Conservation (phyloP, 1,140 invertebrate species). For the Papilio machaon region DNA sequence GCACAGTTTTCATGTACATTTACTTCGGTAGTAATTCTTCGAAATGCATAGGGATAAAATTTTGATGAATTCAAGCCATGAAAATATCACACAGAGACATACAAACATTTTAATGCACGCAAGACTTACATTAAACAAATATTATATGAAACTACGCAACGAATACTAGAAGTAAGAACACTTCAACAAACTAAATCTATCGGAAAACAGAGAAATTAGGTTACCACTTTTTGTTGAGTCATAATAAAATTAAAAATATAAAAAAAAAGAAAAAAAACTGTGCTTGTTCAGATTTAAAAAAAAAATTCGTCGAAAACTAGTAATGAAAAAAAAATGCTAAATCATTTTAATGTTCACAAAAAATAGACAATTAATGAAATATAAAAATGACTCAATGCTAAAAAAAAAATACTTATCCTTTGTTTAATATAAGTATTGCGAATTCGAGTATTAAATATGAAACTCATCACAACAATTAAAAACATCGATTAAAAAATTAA, state of each 20-base stretch:
- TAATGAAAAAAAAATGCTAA: neutral
- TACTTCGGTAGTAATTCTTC: neutral
- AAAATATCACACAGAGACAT: conserved; percentile 39
- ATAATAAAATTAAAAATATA: conserved; percentile 55
- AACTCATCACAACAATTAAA: conserved; percentile 25
- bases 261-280: conserved; percentile 49
- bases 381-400: conserved; percentile 30
- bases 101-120: conserved; percentile 41
- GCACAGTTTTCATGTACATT: neutral
- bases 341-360: neutral
- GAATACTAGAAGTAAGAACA: conserved; percentile 21
- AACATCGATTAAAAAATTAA: conserved; percentile 10
- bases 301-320: neutral
- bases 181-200: conserved; percentile 44
- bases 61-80: neutral
- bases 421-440: conserved; percentile 76
- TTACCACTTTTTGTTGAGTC: conserved; percentile 77
- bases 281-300: conserved; percentile 14
- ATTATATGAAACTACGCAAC: conserved; percentile 42
- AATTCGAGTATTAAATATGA: conserved; percentile 40
- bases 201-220: conserved; percentile 76
- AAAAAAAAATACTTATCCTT: conserved; percentile 43
- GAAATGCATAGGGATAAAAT: neutral
- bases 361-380: neutral
- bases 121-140: conserved; percentile 78